Conservation (phyloP, 2,888 invertebrate species). For the Chrysomela aeneicollis region DNA sequence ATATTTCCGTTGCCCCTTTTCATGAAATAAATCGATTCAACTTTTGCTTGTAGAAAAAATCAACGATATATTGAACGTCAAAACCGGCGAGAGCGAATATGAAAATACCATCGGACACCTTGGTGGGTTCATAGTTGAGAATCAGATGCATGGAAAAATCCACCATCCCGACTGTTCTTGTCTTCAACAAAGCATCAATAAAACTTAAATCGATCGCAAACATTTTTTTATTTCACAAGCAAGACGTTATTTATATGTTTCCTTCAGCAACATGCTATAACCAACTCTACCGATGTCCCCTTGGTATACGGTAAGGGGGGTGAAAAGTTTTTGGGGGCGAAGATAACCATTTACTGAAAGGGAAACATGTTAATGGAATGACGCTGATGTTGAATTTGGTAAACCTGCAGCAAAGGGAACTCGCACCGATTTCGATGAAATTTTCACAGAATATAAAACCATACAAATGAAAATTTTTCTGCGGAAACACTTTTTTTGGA, state of each 20-base stretch:
- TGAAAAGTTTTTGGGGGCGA: slow-evolving; percentile 18
- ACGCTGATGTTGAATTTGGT: no score
- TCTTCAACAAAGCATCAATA: slow-evolving; percentile 24
- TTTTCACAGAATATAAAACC: no score
- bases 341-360: slow-evolving; percentile 29
- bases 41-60: slow-evolving; percentile 41
- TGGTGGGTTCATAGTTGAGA: slow-evolving; percentile 44
- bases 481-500: no score
- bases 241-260: background rate
- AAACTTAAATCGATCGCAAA: slow-evolving; percentile 1
- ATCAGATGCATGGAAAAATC: slow-evolving; percentile 46
- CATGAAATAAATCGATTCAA: background rate
- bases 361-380: background rate
- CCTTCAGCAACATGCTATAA: slow-evolving; percentile 11
- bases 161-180: slow-evolving; percentile 36
- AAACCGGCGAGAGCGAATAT: slow-evolving; percentile 46
- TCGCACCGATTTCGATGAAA: no score
- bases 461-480: no score
- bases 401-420: no score
- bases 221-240: background rate
- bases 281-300: slow-evolving; percentile 24
- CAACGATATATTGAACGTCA: slow-evolving; percentile 44
- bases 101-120: slow-evolving; percentile 42
- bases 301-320: slow-evolving; percentile 26
- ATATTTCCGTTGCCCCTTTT: no score